Base-by-base conservation (phyloP, 2,888 invertebrate genomes). In the Conus canariensis region DNA sequence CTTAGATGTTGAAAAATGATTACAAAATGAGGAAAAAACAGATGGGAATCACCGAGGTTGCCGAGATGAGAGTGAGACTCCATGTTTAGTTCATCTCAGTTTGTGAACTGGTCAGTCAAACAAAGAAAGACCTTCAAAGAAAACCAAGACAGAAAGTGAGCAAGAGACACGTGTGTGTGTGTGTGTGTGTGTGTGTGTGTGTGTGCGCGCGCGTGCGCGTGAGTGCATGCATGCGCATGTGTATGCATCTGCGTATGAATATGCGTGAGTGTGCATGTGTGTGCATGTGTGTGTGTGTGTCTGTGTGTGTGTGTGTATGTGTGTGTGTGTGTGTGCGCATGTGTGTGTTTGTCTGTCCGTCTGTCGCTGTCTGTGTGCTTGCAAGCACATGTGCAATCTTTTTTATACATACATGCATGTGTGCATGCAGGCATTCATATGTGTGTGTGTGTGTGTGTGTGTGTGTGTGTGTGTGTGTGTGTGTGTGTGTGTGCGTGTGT, bases 381-480 rank as follows among this genome's bases (percentile, higher is more conserved):
- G 77, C 8, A 30, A 8, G 77, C 30, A 30, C 25, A 30, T 10
- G 77, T 77, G 77, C 12, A 10, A 30, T 25, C 5, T 8, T 74
- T 25, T 30, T 25, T 77, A 30, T 30, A 30, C 30, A 30, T 30
- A 4, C 16, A 16, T 30, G 77, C 16, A 30, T 5, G 30, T 77
- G 8, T 77, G 77, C 30, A 12, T 30, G 77, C 14, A 12, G 9
- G 0, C 25, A 7, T 25, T 14, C 30, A 30, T 25, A 6, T 25
- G 77, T 25, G 70, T 77, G 77, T 77, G 77, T 77, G 77, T 77
- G 77, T 77, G 77, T 77, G n/a, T 30, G 30, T 30, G 30, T 77
- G 30, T 77, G 77, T 25, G 30, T 77, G 77, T 77, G 77, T 8
- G 30, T 12, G 10, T 6, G 77, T 6, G 77, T 25, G 77, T 25